phyloP scores from a whole-genome alignment of 2,113 vertebrate genomes.

The Oostethus manadensis region DNA sequence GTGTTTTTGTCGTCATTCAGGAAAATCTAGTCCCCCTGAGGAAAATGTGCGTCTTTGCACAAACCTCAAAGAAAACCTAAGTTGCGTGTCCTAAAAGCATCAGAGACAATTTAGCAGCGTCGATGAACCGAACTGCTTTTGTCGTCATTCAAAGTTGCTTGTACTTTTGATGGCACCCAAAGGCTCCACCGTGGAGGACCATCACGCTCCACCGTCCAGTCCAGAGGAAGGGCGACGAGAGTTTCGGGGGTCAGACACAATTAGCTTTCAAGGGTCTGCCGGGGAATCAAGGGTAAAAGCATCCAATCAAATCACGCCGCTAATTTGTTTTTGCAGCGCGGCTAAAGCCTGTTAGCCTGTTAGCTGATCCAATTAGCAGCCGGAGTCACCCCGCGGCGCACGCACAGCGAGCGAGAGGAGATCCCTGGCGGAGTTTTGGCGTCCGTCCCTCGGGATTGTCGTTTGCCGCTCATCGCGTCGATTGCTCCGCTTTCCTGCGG shows the following conservation, averaged over 20 bases:
- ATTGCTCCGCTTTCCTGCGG: conserved; percentile 55
- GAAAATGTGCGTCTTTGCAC: no score
- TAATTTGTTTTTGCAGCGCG: conserved; percentile 37
- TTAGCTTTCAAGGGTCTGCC: conserved; percentile 48
- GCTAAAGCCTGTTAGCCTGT: conserved; percentile 48
- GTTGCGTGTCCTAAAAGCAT: no score
- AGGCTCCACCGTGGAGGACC: conserved; percentile 17
- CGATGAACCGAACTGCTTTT: no score
- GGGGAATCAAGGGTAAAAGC: conserved; percentile 50
- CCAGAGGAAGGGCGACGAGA: conserved; percentile 37
- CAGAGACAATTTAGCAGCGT: no score
- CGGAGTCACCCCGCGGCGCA: conserved; percentile 9
- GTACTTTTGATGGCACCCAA: conserved; percentile 34
- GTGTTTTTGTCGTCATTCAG: conserved; percentile 19
- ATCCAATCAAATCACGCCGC: conserved; percentile 50
- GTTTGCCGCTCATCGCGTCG: conserved; percentile 50
- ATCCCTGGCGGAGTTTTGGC: conserved; percentile 23
- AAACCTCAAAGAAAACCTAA: no score
- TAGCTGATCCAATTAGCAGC: conserved; percentile 59
- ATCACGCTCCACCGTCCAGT: conserved; percentile 36
- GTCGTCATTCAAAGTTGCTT: background rate
- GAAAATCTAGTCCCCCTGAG: no score
- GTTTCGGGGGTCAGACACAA: conserved; percentile 51
- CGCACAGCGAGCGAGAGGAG: conserved; percentile 16
- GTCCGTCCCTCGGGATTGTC: conserved; percentile 39